Base-by-base conservation (phyloP, 2,888 invertebrate genomes). In the Thyatira batis region DNA sequence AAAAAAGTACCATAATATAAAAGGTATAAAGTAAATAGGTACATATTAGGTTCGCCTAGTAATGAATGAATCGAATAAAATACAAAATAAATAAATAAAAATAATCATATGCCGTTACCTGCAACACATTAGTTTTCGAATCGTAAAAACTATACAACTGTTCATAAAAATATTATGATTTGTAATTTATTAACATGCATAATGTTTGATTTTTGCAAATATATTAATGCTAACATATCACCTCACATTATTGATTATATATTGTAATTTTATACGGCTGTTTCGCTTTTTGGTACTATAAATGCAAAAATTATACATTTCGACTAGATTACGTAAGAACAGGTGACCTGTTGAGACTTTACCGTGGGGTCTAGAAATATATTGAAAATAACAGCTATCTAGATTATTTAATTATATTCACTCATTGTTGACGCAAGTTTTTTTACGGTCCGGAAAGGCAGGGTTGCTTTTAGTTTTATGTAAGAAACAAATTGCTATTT, bases 171-270 rank as follows among this genome's bases (percentile, higher is more conserved):
- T n/a, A 39, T 60, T 55, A 56, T 33, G 33, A 46, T 62, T 58
- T 58, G 43, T 66, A 62, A 61, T 69, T 63, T 66, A 70, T 70
- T 67, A 57, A 65, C 65, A 67, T 65, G 59, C 65, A 50, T 60
- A 52, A 64, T 64, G 67, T 70, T 68, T 72, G 65, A 60, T 70
- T 63, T 71, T 71, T 67, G 74, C 63, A 50, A 70, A 68, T 51
- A 64, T 59, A 63, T 64, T 65, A 60, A 60, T 63, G 68, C 66
- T 65, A 66, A 65, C 66, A 66, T 56, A 55, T 54, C 63, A 55
- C 49, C 51, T 45, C 49, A 67, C 68, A 71, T 72, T 76, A 75
- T 76, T 75, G 67, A 65, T 72, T 74, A 65, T 76, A 78, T 76
- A 79, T 80, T 73, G 58, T 49, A 49, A 49, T 49, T 49, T 49